Conservation (phyloP, 2,888 invertebrate species). For the Cheiracanthium punctorium region DNA sequence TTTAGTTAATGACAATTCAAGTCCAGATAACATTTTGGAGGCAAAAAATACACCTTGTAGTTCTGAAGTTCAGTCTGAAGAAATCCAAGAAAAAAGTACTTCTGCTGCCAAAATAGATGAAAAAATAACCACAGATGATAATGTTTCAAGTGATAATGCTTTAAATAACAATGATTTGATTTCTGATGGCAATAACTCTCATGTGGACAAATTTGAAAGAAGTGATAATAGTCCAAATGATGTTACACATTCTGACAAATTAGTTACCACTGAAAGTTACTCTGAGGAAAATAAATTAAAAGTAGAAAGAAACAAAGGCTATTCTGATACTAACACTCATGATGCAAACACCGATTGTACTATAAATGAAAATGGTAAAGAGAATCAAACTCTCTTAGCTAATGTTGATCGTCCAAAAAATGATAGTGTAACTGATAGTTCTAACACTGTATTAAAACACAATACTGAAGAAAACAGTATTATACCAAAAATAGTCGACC, state of each 20-base stretch:
- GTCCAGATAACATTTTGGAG: no score
- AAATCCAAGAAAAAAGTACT: no score
- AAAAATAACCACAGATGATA: no score
- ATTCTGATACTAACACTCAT: not conserved
- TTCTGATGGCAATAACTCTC: no score
- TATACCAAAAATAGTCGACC: constrained; percentile 15
- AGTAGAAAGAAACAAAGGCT: not conserved
- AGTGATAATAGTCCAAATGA: no score
- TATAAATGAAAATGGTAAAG: not conserved
- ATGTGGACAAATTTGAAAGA: no score
- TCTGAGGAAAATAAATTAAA: not conserved
- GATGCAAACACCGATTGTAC: not conserved
- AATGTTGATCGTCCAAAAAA: not conserved
- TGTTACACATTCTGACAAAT: not conserved
- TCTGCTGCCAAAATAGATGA: no score
- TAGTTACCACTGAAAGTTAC: not conserved
- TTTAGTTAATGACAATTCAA: no score
- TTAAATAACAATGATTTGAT: not conserved
- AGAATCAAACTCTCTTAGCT: not conserved
- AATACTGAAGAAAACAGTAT: constrained; percentile 18
- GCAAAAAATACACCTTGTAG: no score
- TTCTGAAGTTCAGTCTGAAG: no score
- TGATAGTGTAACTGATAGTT: not conserved
- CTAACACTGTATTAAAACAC: constrained; percentile 10
- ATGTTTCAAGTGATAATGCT: not conserved